Evolutionary conservation across 2,888 invertebrate genomes (phyloP).

Genomic region (Perizoma flavofasciatum): DNA sequence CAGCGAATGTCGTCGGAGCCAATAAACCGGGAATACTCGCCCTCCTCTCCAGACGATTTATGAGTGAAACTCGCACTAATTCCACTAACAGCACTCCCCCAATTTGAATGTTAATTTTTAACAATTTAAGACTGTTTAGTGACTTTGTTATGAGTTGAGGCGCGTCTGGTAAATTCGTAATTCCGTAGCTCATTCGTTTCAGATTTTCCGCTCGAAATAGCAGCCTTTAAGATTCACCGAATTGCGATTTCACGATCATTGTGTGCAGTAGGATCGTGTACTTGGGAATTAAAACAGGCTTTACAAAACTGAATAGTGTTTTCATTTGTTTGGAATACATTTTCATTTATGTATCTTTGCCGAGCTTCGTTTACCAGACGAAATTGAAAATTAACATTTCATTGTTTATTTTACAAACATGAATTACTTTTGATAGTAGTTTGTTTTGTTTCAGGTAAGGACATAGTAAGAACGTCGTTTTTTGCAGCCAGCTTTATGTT

Average conservation of each 20-base stretch:
- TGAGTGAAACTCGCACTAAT: slow-evolving; percentile 77
- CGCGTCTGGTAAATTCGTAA: slow-evolving; percentile 62
- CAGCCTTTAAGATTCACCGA: slow-evolving; percentile 53
- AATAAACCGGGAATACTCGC: slow-evolving; percentile 71
- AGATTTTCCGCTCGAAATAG: slow-evolving; percentile 57
- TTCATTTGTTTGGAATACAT: slow-evolving; percentile 23
- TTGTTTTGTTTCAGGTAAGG: slow-evolving; percentile 47
- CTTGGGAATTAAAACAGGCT: slow-evolving; percentile 46
- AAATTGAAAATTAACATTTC: slow-evolving; percentile 23
- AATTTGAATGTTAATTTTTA: slow-evolving; percentile 83
- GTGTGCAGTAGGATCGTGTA: slow-evolving; percentile 47
- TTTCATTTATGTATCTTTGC: slow-evolving; percentile 15
- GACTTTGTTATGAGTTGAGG: slow-evolving; percentile 68
- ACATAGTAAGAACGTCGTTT: slow-evolving; percentile 11
- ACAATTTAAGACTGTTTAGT: slow-evolving; percentile 77
- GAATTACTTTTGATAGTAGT: slow-evolving; percentile 38
- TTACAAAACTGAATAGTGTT: slow-evolving; percentile 27
- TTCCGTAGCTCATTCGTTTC: slow-evolving; percentile 55
- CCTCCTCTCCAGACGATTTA: slow-evolving; percentile 80
- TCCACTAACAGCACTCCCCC: slow-evolving; percentile 78
- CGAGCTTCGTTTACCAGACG: slow-evolving; percentile 13
- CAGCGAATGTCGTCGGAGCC: slow-evolving; percentile 74
- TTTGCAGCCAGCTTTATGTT: not conserved
- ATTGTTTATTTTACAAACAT: slow-evolving; percentile 31
- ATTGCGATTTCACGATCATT: slow-evolving; percentile 59